A percentile compares a stretch with the other conserved stretches of the same genome.
Conservation (phyloP, 1,140 invertebrate genomes). For the Battus philenor region DNA sequence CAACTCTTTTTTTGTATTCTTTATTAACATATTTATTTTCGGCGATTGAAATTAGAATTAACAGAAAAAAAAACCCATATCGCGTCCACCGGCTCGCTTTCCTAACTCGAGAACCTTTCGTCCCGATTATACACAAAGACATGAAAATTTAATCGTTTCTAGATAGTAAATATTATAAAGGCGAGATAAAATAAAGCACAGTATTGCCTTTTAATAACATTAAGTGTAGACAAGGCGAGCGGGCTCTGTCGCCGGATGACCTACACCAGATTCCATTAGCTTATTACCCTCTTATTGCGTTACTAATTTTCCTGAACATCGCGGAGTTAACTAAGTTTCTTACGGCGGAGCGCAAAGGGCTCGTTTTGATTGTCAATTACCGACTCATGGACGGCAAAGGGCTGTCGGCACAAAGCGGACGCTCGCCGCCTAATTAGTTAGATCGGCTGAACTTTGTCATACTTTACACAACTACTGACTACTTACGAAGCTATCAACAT, state of each 20-base stretch:
- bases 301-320: slow-evolving; percentile 70
- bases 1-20: too few species aligned
- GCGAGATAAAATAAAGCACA: too few species aligned
- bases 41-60: too few species aligned
- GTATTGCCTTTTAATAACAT: slow-evolving; percentile 61
- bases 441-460: slow-evolving; percentile 43
- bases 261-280: slow-evolving; percentile 55
- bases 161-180: too few species aligned
- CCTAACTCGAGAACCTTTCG: too few species aligned
- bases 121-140: too few species aligned
- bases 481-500: too few species aligned
- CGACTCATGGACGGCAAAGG: slow-evolving; percentile 58
- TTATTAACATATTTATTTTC: too few species aligned
- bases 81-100: too few species aligned
- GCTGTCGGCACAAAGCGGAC: slow-evolving; percentile 45
- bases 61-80: too few species aligned
- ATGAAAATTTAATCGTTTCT: too few species aligned
- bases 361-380: slow-evolving; percentile 72
- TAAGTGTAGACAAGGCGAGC: slow-evolving; percentile 35
- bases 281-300: slow-evolving; percentile 68
- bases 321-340: slow-evolving; percentile 66
- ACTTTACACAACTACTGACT: slow-evolving; percentile 3
- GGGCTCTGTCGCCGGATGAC: slow-evolving; percentile 41
- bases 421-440: slow-evolving; percentile 61
- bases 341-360: slow-evolving; percentile 47